Percentiles rank a stretch among this genome's conserved stretches.
Evolutionary conservation across 1,140 invertebrate species (phyloP).

Genomic region (Camponotus floridanus): DNA sequence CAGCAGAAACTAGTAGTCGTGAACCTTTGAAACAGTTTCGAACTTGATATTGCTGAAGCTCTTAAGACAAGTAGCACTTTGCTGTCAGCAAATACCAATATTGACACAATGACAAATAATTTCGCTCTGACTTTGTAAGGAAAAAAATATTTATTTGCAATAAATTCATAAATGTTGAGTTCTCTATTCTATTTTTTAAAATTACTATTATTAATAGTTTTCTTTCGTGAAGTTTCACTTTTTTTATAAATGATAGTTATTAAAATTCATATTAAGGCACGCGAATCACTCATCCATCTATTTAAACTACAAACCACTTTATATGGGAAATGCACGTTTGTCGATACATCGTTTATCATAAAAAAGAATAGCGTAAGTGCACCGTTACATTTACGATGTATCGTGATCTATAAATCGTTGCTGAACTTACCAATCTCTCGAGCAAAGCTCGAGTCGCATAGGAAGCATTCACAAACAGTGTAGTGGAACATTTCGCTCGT

Average conservation of each 20-base stretch:
- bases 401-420: conserved; percentile 67
- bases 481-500: conserved; percentile 48
- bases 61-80: conserved; percentile 6
- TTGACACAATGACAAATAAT: background rate
- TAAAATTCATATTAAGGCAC: background rate
- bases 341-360: conserved; percentile 17
- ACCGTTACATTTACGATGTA: conserved; percentile 34
- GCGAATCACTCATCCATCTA: background rate
- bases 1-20: conserved; percentile 44
- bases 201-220: background rate
- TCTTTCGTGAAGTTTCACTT: background rate
- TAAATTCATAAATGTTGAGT: background rate
- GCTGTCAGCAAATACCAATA: background rate
- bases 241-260: too few species aligned
- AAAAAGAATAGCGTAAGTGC: conserved; percentile 20
- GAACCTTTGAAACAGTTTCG: conserved; percentile 26
- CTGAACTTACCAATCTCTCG: conserved; percentile 60
- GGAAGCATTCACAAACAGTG: conserved; percentile 45
- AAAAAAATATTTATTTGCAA: background rate
- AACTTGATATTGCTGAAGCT: conserved; percentile 44
- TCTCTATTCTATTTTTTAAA: background rate
- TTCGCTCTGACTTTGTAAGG: background rate
- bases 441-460: conserved; percentile 22
- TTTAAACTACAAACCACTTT: background rate
- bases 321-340: background rate